These are phyloP conservation scores for Drosophila sturtevanti DNA, from an alignment of 1,140 invertebrate species.

Conservation along the genomic window DNA sequence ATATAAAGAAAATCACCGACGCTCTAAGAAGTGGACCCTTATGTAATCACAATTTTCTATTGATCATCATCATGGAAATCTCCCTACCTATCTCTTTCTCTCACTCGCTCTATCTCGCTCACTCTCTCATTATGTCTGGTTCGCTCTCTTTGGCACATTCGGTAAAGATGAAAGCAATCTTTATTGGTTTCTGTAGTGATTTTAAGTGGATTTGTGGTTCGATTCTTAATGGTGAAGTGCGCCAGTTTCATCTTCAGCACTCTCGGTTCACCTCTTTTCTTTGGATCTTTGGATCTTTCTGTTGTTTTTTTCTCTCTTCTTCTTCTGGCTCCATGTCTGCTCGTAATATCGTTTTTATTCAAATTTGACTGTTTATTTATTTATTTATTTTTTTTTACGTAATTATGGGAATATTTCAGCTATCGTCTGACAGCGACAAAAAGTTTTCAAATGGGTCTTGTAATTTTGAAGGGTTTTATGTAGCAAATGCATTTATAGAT, in stretches of 20 bases:
- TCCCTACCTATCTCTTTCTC: not conserved
- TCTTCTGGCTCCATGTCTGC: constrained; percentile 51
- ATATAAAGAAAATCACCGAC: constrained; percentile 76
- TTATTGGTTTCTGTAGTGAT: constrained; percentile 80
- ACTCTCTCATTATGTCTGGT: not conserved
- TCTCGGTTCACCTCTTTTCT: constrained; percentile 9
- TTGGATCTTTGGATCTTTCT: constrained; percentile 21
- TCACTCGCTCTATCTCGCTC: constrained; percentile 14
- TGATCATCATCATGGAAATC: constrained; percentile 60
- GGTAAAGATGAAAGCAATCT: constrained; percentile 75
- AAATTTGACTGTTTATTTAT: constrained; percentile 78
- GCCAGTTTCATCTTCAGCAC: constrained; percentile 36
- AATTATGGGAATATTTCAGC: constrained; percentile 71
- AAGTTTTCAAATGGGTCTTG: constrained; percentile 59
- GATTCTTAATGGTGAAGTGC: constrained; percentile 80
- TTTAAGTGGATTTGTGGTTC: constrained; percentile 81
- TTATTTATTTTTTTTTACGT: constrained; percentile 69
- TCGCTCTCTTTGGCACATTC: constrained; percentile 38
- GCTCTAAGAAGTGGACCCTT: constrained; percentile 18
- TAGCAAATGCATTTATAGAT: constrained; percentile 54
- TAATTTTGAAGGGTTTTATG: constrained; percentile 71
- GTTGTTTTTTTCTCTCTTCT: constrained; percentile 15
- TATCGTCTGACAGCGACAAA: constrained; percentile 41
- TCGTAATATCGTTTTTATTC: constrained; percentile 75
- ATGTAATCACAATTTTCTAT: constrained; percentile 65